phyloP scores from a whole-genome alignment of 2,888 invertebrate species.

The Anagyrus pseudococci region DNA sequence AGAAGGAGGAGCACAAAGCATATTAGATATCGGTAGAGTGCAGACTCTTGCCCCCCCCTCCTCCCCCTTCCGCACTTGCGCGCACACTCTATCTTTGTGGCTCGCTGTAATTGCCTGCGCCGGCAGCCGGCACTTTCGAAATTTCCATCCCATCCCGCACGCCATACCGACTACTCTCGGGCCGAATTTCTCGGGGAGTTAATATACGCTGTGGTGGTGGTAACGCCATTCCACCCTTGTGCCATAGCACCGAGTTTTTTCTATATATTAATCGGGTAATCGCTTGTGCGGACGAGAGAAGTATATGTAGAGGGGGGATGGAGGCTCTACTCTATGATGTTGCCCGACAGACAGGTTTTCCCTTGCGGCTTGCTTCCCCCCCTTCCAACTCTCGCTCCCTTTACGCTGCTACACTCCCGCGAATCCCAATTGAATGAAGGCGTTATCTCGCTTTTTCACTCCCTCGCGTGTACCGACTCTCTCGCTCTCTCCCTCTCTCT shows the following conservation, averaged over 20 bases:
- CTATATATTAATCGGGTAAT: background rate
- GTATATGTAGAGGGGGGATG: too few relatives aligned
- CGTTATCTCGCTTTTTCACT: conserved; percentile 19
- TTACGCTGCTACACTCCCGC: background rate
- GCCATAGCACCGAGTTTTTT: background rate
- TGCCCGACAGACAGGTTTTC: background rate
- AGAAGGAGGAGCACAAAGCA: too few relatives aligned
- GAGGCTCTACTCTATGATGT: too few relatives aligned
- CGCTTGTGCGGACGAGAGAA: background rate
- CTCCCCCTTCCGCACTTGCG: background rate
- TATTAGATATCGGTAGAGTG: too few relatives aligned
- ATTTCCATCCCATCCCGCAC: background rate
- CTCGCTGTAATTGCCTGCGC: background rate
- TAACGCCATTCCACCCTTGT: background rate
- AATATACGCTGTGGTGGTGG: background rate
- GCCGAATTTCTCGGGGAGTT: background rate
- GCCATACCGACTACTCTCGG: background rate
- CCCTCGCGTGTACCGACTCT: background rate
- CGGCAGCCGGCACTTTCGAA: background rate
- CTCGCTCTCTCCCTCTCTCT: background rate
- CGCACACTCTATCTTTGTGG: background rate
- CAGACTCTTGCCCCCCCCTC: background rate
- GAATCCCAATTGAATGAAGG: conserved; percentile 18
- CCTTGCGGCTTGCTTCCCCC: too few relatives aligned
- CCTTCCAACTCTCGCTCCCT: background rate